Evolutionary conservation across 35 echinoderm and acorn worm species (phyloP).

Genomic region (Diadema setosum): DNA sequence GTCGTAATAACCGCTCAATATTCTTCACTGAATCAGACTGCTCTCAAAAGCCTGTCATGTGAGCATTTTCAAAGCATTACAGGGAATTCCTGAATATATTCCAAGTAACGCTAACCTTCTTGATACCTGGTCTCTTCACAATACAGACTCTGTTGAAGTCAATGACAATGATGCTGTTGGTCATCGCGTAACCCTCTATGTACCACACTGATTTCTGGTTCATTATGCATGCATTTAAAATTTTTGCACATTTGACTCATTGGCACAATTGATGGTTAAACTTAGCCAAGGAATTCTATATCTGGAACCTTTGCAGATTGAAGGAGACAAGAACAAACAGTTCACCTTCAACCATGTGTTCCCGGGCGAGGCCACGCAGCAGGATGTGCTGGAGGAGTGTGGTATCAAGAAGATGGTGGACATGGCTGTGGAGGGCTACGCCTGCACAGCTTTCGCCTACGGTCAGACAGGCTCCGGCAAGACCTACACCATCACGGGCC

Average conservation of each 20-base stretch:
- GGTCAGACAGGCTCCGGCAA: slow-evolving; percentile 98
- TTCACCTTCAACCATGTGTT: slow-evolving; percentile 95
- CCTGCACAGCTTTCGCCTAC: slow-evolving; percentile 93
- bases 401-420: slow-evolving; percentile 93
- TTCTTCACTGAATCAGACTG: too few species aligned
- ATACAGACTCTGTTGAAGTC: too few species aligned
- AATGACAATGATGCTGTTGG: not conserved
- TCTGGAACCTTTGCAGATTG: slow-evolving; percentile 24
- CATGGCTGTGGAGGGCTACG: slow-evolving; percentile 86
- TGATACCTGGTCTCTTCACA: too few species aligned
- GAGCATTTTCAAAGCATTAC: too few species aligned
- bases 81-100: too few species aligned
- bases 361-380: slow-evolving; percentile 45
- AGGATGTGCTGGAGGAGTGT: slow-evolving; percentile 92
- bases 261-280: not conserved
- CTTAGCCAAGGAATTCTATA: not conserved
- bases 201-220: not conserved
- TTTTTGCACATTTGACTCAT: too few species aligned
- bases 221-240: not conserved
- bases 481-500: slow-evolving; percentile 97
- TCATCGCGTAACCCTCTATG: not conserved
- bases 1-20: too few species aligned
- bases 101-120: too few species aligned
- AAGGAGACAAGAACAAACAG: slow-evolving; percentile 67
- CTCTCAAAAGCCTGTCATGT: too few species aligned